A percentile compares a stretch with the other conserved stretches of the same genome.
Evolutionary conservation across 2,888 invertebrate species (phyloP).

Genomic region (Boloria euphrosyne): DNA sequence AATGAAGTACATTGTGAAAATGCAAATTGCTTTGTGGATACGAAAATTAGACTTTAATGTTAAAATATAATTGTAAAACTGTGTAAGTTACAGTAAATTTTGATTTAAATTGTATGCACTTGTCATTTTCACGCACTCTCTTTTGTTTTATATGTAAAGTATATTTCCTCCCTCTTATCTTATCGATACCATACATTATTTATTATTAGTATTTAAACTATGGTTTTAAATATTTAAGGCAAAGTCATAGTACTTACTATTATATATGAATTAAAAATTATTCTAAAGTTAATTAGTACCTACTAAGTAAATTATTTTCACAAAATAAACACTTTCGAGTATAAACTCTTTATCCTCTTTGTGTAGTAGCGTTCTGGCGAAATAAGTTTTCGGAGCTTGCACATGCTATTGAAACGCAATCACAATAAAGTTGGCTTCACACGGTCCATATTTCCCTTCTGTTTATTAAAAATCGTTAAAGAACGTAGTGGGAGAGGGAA

Average conservation of each 20-base stretch:
- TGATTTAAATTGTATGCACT: too few relatives aligned
- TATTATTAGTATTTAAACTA: too few relatives aligned
- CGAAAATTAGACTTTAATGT: constrained; percentile 41
- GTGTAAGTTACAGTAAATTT: constrained; percentile 23
- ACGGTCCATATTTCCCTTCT: constrained; percentile 15
- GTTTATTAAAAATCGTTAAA: constrained; percentile 31
- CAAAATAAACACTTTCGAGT: constrained; percentile 4
- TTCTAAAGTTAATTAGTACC: too few relatives aligned
- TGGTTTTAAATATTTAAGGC: too few relatives aligned
- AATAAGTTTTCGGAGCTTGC: constrained; percentile 9
- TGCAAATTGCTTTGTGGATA: constrained; percentile 44
- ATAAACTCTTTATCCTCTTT: constrained; percentile 14
- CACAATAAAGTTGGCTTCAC: constrained; percentile 18
- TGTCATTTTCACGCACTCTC: too few relatives aligned
- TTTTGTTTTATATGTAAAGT: too few relatives aligned
- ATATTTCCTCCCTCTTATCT: too few relatives aligned
- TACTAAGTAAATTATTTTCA: background rate
- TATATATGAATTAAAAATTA: too few relatives aligned
- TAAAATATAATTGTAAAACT: constrained; percentile 40
- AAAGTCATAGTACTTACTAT: too few relatives aligned
- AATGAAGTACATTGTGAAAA: constrained; percentile 47
- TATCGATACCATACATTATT: too few relatives aligned
- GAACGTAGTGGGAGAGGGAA: constrained; percentile 17
- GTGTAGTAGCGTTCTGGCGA: constrained; percentile 11
- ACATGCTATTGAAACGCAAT: constrained; percentile 22